phyloP scores from a whole-genome alignment of 2,888 invertebrate genomes.

The Trachelus iudaicus region DNA sequence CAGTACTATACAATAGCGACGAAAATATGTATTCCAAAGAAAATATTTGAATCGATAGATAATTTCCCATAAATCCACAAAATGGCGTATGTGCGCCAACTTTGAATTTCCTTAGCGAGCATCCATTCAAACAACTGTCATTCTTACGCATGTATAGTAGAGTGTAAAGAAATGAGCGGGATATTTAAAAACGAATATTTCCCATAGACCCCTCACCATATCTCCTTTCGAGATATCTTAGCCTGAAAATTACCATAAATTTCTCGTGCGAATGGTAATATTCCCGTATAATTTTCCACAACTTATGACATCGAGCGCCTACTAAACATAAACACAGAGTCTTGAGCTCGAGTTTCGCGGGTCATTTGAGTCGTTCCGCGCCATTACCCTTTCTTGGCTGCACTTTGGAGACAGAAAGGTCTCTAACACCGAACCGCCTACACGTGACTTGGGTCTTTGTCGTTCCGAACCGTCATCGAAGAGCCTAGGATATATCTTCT shows the following conservation, averaged over 20 bases:
- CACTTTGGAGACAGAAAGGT: slow-evolving; percentile 24
- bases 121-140: not conserved
- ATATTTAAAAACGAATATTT: not conserved
- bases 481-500: not conserved
- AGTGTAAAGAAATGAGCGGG: not conserved
- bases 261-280: slow-evolving; percentile 43
- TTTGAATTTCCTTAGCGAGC: not conserved
- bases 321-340: slow-evolving; percentile 55
- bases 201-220: not conserved
- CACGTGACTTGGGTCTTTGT: slow-evolving; percentile 48
- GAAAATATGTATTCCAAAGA: not conserved
- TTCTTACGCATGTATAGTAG: not conserved
- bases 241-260: slow-evolving; percentile 47
- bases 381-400: slow-evolving; percentile 62
- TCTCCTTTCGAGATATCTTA: not conserved
- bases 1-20: not conserved
- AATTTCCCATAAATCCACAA: not conserved
- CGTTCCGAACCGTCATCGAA: not conserved
- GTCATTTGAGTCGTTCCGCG: slow-evolving; percentile 64
- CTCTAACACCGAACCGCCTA: slow-evolving; percentile 16
- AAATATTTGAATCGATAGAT: not conserved
- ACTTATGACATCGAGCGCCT: slow-evolving; percentile 30
- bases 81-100: not conserved
- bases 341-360: slow-evolving; percentile 48
- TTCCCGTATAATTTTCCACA: slow-evolving; percentile 29